phyloP scores from a whole-genome alignment of 2,113 vertebrate genomes.

The Meles meles region DNA sequence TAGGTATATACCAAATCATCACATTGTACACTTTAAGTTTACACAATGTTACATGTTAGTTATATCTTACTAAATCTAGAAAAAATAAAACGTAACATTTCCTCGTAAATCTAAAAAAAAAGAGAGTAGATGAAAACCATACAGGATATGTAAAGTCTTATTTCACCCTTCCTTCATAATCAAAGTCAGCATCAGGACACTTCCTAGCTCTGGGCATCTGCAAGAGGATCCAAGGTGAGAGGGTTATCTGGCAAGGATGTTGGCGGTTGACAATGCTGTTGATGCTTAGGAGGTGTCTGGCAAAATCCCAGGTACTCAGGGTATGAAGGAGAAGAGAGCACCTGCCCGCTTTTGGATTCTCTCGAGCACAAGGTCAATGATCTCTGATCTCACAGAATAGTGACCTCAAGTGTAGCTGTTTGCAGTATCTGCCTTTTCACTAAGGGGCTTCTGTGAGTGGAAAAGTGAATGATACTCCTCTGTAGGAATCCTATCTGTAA shows the following conservation, averaged over 20 bases:
- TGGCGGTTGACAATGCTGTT: not conserved
- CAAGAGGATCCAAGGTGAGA: not conserved
- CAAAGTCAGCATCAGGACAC: not conserved
- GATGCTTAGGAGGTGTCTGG: not conserved
- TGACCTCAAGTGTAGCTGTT: not conserved
- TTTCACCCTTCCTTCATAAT: not conserved
- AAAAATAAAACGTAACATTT: not conserved
- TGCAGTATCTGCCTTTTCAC: not conserved
- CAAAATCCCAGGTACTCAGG: not conserved
- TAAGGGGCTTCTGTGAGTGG: not conserved
- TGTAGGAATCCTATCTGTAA: conserved; percentile 37
- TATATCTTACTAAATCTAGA: not conserved
- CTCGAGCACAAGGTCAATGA: not conserved
- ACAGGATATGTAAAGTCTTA: not conserved
- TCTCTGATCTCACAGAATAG: not conserved
- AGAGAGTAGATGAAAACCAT: not conserved
- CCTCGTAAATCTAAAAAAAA: not conserved
- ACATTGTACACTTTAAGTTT: not conserved
- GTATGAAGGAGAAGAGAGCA: not conserved
- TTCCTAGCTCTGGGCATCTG: not conserved
- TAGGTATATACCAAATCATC: not conserved
- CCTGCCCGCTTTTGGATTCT: not conserved
- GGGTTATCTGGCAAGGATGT: not conserved
- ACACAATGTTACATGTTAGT: not conserved
- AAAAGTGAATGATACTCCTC: not conserved